A percentile compares a stretch with the other conserved stretches of the same genome.
Evolutionary conservation across 2,888 invertebrate genomes (phyloP).

Genomic region (Drymonia ruficornis): DNA sequence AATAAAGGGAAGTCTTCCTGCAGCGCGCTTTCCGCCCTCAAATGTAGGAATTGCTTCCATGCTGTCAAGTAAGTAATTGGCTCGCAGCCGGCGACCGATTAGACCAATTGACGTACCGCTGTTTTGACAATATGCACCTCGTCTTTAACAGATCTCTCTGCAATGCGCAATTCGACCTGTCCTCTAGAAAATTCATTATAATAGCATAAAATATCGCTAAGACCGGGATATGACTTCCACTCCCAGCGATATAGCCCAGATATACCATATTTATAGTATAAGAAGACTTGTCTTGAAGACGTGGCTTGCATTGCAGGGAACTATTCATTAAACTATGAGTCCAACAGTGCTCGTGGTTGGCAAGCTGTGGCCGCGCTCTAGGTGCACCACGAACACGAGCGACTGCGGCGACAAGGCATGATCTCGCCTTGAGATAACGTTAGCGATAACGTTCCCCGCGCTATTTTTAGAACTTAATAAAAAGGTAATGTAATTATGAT

Average conservation of each 20-base stretch:
- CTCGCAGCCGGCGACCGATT: slow-evolving; percentile 79
- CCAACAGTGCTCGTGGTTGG: background rate
- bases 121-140: slow-evolving; percentile 78
- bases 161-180: slow-evolving; percentile 6
- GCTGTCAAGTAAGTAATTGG: slow-evolving; percentile 82
- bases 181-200: background rate
- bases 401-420: slow-evolving; percentile 43
- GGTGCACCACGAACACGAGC: slow-evolving; percentile 35
- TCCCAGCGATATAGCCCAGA: too few relatives aligned
- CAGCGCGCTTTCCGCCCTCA: slow-evolving; percentile 79
- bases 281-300: too few relatives aligned
- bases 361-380: slow-evolving; percentile 18
- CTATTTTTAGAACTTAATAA: slow-evolving; percentile 79
- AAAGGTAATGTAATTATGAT: slow-evolving; percentile 73
- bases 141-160: slow-evolving; percentile 33
- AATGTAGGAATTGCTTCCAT: slow-evolving; percentile 83
- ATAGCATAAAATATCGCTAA: background rate
- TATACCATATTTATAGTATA: too few relatives aligned
- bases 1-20: slow-evolving; percentile 82
- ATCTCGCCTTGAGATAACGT: slow-evolving; percentile 81
- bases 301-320: too few relatives aligned
- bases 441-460: slow-evolving; percentile 71
- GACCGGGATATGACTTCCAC: too few relatives aligned
- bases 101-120: slow-evolving; percentile 80
- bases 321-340: too few relatives aligned